Conservation (phyloP, 2,113 vertebrate species). For the Cololabis saira region DNA sequence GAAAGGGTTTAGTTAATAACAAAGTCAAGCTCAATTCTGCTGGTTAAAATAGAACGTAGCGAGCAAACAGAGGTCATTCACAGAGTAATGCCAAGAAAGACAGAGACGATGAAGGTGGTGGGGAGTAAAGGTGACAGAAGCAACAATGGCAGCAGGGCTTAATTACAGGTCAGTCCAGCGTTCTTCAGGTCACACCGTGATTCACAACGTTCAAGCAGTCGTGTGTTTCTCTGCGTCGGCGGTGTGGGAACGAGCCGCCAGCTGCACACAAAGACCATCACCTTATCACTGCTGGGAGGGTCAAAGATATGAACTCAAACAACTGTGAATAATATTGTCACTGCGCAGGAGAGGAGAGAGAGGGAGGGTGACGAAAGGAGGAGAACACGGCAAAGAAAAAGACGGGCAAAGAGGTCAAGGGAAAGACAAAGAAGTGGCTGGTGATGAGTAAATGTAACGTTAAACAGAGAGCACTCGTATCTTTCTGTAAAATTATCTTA, state of each 20-base stretch:
- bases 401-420: slow-evolving; percentile 8
- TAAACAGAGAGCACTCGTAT: no score
- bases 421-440: not conserved
- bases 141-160: slow-evolving; percentile 44
- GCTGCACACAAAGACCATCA: slow-evolving; percentile 46
- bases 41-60: not conserved
- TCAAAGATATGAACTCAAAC: slow-evolving; percentile 56
- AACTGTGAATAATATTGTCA: slow-evolving; percentile 61
- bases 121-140: slow-evolving; percentile 59
- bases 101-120: slow-evolving; percentile 15
- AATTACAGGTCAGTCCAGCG: slow-evolving; percentile 63
- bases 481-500: no score
- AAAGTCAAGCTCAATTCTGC: slow-evolving; percentile 4
- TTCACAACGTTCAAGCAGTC: slow-evolving; percentile 36
- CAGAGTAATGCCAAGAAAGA: slow-evolving; percentile 5
- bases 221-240: slow-evolving; percentile 1
- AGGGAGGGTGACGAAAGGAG: not conserved
- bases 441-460: slow-evolving; percentile 2
- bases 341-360: slow-evolving; percentile 27
- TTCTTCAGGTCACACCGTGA: slow-evolving; percentile 53
- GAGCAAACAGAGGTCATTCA: slow-evolving; percentile 17
- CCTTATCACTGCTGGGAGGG: slow-evolving; percentile 56
- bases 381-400: not conserved
- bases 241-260: slow-evolving; percentile 29
- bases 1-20: not conserved